Percentiles rank a stretch among this genome's conserved stretches.
These are phyloP conservation scores for Papio anubis DNA, from an alignment of 2,113 vertebrate species.

Conservation along the genomic window DNA sequence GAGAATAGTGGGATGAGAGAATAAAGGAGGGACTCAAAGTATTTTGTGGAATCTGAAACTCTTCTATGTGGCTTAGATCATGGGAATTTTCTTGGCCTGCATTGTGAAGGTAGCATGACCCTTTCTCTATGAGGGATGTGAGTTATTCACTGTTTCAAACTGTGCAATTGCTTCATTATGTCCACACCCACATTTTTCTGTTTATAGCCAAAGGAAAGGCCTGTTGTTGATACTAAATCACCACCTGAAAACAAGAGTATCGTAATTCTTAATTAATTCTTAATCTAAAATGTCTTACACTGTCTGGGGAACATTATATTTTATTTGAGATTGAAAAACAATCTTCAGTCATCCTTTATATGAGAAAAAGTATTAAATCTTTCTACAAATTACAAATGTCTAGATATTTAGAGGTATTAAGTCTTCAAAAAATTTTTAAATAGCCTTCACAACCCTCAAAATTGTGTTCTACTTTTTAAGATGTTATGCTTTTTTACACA, in stretches of 20 bases:
- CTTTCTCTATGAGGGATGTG: background rate
- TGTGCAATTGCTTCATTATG: slow-evolving; percentile 47
- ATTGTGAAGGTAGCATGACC: slow-evolving; percentile 44
- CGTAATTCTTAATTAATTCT: background rate
- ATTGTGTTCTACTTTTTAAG: slow-evolving; percentile 27
- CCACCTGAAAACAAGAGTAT: slow-evolving; percentile 51
- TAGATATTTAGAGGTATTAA: background rate
- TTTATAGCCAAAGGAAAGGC: slow-evolving; percentile 57
- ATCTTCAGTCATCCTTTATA: background rate
- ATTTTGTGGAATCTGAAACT: slow-evolving; percentile 31
- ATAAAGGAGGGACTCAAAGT: background rate
- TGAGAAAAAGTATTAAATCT: slow-evolving; percentile 39
- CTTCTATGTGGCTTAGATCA: slow-evolving; percentile 14
- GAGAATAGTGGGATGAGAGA: background rate
- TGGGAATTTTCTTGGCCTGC: slow-evolving; percentile 37
- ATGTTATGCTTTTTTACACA: background rate
- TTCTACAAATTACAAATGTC: slow-evolving; percentile 41
- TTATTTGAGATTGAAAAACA: slow-evolving; percentile 4
- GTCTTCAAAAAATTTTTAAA: background rate
- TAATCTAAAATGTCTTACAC: background rate
- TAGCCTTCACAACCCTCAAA: background rate
- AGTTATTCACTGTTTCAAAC: slow-evolving; percentile 33
- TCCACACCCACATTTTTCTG: slow-evolving; percentile 49
- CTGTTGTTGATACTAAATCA: slow-evolving; percentile 43
- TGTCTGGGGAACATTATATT: background rate